Conservation (phyloP, 2,113 vertebrate species). For the Harpagus bidentatus region DNA sequence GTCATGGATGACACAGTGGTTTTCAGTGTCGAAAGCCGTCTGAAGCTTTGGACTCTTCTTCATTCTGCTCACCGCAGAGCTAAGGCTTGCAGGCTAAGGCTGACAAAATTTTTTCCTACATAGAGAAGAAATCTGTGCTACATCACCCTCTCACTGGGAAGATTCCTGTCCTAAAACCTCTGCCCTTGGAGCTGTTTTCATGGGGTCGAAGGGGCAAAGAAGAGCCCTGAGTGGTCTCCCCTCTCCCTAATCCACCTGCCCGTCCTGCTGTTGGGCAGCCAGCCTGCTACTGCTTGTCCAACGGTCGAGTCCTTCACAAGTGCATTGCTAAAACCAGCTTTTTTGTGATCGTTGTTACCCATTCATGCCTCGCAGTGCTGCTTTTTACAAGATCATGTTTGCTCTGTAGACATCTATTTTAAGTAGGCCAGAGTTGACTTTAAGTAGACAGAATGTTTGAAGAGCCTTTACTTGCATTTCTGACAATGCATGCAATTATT, state of each 20-base stretch:
- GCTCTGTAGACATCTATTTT: background rate
- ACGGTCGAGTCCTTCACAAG: accelerated
- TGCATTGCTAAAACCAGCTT: background rate
- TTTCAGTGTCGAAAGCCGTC: background rate
- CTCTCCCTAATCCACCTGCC: too few species aligned
- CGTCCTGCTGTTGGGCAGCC: background rate
- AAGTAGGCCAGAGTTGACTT: background rate
- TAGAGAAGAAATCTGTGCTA: background rate
- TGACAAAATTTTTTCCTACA: background rate
- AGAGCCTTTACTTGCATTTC: background rate
- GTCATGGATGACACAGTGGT: background rate
- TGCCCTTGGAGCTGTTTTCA: background rate
- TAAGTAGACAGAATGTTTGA: background rate
- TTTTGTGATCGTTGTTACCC: background rate
- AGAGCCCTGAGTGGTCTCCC: background rate
- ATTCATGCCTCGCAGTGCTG: background rate
- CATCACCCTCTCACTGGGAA: background rate
- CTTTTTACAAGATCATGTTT: background rate
- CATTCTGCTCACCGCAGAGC: background rate
- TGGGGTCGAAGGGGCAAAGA: background rate
- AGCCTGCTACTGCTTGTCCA: background rate
- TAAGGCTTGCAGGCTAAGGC: background rate
- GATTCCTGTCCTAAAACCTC: background rate
- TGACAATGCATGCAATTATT: background rate
- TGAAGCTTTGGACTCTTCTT: background rate